Evolutionary conservation across 92 coral and sea anemone genomes (phyloP).

Genomic region (Epizoanthus stellaris): DNA sequence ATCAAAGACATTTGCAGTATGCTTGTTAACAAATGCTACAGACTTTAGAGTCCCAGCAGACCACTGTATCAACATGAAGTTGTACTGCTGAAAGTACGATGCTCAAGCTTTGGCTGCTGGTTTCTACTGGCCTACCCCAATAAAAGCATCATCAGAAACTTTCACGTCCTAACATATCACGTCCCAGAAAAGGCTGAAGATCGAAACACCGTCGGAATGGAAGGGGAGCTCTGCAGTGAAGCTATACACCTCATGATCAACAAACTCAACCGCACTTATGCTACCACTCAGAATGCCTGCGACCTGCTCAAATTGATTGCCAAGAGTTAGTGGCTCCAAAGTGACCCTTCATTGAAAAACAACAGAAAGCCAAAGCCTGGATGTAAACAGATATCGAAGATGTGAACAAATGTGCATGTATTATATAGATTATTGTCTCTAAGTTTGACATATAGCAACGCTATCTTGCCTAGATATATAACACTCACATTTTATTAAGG

Average conservation of each 20-base stretch:
- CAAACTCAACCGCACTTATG: constrained; percentile 11
- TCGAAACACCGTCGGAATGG: constrained; percentile 33
- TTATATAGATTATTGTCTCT: no score
- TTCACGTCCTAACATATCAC: constrained; percentile 2
- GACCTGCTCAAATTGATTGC: constrained; percentile 21
- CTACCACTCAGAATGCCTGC: neutral
- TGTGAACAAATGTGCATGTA: no score
- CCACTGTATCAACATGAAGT: neutral
- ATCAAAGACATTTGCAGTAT: neutral
- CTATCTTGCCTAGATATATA: no score
- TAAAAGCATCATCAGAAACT: neutral
- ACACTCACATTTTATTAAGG: no score
- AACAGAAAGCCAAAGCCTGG: no score
- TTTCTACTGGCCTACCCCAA: neutral
- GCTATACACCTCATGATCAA: constrained; percentile 44
- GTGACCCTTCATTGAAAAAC: neutral
- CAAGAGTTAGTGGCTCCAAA: neutral
- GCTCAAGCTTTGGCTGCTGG: neutral
- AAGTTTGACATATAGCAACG: no score
- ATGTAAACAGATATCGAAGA: no score
- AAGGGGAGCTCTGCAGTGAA: constrained; percentile 35
- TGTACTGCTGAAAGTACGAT: neutral
- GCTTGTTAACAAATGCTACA: neutral
- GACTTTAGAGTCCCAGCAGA: neutral
- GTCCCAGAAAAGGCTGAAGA: neutral